phyloP scores from a whole-genome alignment of 2,797 vertebrate species.

The Spinibarbus caldwelli region DNA sequence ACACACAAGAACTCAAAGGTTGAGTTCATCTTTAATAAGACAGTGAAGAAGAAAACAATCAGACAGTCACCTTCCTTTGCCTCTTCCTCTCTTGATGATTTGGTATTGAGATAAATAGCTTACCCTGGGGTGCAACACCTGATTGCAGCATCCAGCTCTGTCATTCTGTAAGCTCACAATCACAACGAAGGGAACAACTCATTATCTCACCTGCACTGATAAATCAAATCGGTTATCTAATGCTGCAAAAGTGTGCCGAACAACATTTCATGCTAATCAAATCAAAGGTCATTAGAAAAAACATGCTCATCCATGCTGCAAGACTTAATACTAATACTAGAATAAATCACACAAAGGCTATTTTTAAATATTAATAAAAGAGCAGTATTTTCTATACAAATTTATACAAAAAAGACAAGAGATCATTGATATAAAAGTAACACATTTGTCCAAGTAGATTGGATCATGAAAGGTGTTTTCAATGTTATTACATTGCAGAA shows the following conservation, averaged over 20 bases:
- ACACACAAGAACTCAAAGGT: conserved; percentile 5
- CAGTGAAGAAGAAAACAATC: conserved; percentile 35
- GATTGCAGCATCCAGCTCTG: conserved; percentile 50
- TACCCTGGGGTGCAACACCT: conserved; percentile 55
- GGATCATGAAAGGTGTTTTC: not conserved
- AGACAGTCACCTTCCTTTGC: conserved; percentile 43
- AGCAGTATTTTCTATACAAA: not conserved
- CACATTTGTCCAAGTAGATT: not conserved
- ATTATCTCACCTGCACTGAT: conserved; percentile 41
- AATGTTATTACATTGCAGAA: not conserved
- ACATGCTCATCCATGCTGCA: not conserved
- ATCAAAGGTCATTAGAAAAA: conserved; percentile 37
- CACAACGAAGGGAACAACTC: conserved; percentile 41
- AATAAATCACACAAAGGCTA: not conserved
- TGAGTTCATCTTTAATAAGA: conserved; percentile 25
- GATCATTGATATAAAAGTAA: not conserved
- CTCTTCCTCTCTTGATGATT: conserved; percentile 54
- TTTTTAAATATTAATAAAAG: not conserved
- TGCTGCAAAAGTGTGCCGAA: not conserved
- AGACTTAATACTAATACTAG: not conserved
- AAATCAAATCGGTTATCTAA: conserved; percentile 29
- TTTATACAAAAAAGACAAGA: not conserved
- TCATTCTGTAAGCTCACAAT: conserved; percentile 49
- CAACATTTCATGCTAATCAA: conserved; percentile 40
- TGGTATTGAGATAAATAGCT: conserved; percentile 57